Evolutionary conservation across 2,113 vertebrate genomes (phyloP).

Genomic region (Carassius auratus): DNA sequence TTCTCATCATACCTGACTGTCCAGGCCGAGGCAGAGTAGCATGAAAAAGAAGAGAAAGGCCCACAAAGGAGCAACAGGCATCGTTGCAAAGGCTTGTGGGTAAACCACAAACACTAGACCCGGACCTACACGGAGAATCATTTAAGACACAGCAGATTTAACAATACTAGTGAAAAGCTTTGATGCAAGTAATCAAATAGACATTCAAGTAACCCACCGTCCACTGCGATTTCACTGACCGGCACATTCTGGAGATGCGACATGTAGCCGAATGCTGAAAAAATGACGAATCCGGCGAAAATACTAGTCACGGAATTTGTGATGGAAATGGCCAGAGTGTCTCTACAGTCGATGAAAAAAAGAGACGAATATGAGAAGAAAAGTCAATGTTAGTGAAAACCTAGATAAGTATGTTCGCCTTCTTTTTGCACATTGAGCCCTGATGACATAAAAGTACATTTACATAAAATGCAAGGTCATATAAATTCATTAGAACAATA

Average conservation of each 20-base stretch:
- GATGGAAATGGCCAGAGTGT: slow-evolving; percentile 73
- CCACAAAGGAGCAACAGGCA: slow-evolving; percentile 79
- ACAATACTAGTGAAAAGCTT: neutral
- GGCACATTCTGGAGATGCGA: slow-evolving; percentile 75
- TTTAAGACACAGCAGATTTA: neutral
- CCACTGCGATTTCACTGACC: slow-evolving; percentile 73
- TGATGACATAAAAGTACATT: neutral
- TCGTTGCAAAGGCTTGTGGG: slow-evolving; percentile 78
- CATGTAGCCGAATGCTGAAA: slow-evolving; percentile 81
- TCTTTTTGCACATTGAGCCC: neutral
- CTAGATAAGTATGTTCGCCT: neutral
- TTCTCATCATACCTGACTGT: slow-evolving; percentile 72
- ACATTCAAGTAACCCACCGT: slow-evolving; percentile 65
- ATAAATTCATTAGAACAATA: neutral
- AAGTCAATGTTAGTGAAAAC: neutral
- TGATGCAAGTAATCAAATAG: neutral
- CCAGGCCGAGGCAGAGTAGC: slow-evolving; percentile 77
- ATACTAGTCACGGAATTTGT: slow-evolving; percentile 77
- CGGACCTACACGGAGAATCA: slow-evolving; percentile 65
- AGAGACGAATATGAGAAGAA: neutral
- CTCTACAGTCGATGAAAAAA: slow-evolving; percentile 60
- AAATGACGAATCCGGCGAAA: slow-evolving; percentile 79
- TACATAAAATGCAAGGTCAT: neutral
- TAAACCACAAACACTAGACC: slow-evolving; percentile 78
- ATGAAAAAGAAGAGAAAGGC: slow-evolving; percentile 78